Evolutionary conservation across 1,140 invertebrate genomes (phyloP).

Genomic region (Arion vulgaris): DNA sequence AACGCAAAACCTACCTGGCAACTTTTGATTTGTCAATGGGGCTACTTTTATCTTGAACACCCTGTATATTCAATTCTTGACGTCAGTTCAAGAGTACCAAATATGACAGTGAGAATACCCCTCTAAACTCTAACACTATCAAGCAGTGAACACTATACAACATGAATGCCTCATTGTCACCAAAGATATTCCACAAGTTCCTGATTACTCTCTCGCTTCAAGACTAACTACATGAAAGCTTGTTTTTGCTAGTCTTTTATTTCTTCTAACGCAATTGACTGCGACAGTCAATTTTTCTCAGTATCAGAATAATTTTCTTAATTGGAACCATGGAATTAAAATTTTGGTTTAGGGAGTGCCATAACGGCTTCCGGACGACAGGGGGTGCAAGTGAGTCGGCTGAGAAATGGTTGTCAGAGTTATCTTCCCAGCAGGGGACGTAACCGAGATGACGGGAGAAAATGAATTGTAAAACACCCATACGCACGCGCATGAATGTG

Average conservation of each 20-base stretch:
- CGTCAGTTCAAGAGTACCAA: too few relatives aligned
- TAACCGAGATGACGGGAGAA: conserved; percentile 9
- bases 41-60: too few relatives aligned
- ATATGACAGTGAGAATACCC: too few relatives aligned
- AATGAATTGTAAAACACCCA: conserved; percentile 2
- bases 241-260: conserved; percentile 6
- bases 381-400: conserved; percentile 34
- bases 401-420: conserved; percentile 39
- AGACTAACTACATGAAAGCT: too few relatives aligned
- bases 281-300: conserved; percentile 33
- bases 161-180: too few relatives aligned
- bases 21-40: too few relatives aligned
- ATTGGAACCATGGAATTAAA: conserved; percentile 46
- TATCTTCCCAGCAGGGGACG: conserved; percentile 29
- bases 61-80: too few relatives aligned
- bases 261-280: conserved; percentile 36
- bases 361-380: conserved; percentile 26
- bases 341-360: conserved; percentile 36
- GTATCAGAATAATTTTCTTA: conserved; percentile 48
- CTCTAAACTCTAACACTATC: too few relatives aligned
- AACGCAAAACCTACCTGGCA: too few relatives aligned
- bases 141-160: too few relatives aligned
- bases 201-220: too few relatives aligned
- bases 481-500: conserved; percentile 19
- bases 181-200: too few relatives aligned